Conservation (phyloP, 2,797 vertebrate genomes). For the Carapus acus region DNA sequence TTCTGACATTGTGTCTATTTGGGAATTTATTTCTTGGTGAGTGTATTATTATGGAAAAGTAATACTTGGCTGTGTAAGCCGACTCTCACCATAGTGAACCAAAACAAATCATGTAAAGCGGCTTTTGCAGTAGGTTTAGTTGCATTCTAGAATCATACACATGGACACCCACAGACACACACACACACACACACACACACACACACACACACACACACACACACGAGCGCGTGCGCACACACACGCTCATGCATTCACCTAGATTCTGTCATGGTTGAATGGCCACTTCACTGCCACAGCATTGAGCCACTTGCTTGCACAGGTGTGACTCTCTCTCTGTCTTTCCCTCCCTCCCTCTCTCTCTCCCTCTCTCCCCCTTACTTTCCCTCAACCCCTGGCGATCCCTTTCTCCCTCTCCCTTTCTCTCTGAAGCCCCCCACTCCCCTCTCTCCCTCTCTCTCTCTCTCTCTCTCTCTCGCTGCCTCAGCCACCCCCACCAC, state of each 20-base stretch:
- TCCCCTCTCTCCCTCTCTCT: slow-evolving; percentile 26
- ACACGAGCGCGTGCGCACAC: not conserved
- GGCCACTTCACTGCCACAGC: slow-evolving; percentile 15
- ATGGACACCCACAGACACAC: not conserved
- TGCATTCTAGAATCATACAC: slow-evolving; percentile 8
- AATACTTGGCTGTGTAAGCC: slow-evolving; percentile 16
- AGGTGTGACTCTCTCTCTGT: slow-evolving; percentile 34
- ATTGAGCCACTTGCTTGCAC: slow-evolving; percentile 25
- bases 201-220: not conserved
- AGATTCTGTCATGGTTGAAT: slow-evolving; percentile 25
- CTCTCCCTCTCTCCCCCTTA: slow-evolving; percentile 4
- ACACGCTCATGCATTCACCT: not conserved
- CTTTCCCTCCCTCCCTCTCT: not conserved
- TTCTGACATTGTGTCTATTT: too few species aligned
- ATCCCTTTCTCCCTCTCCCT: not conserved
- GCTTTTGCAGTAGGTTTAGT: slow-evolving; percentile 30
- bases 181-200: slow-evolving; percentile 1
- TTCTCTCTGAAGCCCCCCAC: too few species aligned
- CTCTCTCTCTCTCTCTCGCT: not conserved
- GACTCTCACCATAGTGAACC: slow-evolving; percentile 23
- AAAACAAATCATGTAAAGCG: slow-evolving; percentile 36
- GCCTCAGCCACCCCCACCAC: too few species aligned
- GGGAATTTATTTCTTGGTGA: too few species aligned
- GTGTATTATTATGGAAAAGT: too few species aligned
- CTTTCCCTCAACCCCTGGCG: slow-evolving; percentile 27